phyloP scores from a whole-genome alignment of 2,113 vertebrate genomes.

The Terrapene triunguis region DNA sequence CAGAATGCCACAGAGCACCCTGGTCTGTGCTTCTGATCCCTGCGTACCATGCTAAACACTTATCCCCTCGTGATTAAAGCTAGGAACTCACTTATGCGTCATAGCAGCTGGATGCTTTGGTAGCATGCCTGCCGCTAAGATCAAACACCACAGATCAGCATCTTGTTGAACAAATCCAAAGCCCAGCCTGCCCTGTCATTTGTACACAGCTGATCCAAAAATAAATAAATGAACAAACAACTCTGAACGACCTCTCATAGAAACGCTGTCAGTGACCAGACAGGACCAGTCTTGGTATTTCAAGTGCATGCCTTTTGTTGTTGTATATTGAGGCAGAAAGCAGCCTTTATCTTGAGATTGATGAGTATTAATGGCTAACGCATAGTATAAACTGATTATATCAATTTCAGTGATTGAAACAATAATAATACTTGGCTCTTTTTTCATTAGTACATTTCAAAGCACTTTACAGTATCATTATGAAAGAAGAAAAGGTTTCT shows the following conservation, averaged over 20 bases:
- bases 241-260: not conserved
- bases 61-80: not conserved
- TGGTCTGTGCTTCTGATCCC: not conserved
- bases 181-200: not conserved
- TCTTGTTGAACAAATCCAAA: not conserved
- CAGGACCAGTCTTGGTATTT: not conserved
- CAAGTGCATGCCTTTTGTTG: not conserved
- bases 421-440: not conserved
- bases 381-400: slow-evolving; percentile 50
- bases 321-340: not conserved
- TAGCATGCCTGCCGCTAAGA: not conserved
- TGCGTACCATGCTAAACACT: not conserved
- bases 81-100: not conserved
- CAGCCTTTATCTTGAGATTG: not conserved
- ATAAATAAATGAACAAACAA: not conserved
- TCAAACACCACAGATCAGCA: not conserved
- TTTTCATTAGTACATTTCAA: not conserved
- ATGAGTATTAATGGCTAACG: slow-evolving; percentile 44
- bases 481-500: slow-evolving; percentile 31
- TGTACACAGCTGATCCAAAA: not conserved
- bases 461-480: not conserved
- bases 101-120: not conserved
- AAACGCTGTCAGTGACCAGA: rapidly evolving
- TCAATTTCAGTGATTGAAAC: slow-evolving; percentile 54
- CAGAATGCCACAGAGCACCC: not conserved